Base-by-base conservation (phyloP, 1,140 invertebrate species). In the Heterodera schachtii region DNA sequence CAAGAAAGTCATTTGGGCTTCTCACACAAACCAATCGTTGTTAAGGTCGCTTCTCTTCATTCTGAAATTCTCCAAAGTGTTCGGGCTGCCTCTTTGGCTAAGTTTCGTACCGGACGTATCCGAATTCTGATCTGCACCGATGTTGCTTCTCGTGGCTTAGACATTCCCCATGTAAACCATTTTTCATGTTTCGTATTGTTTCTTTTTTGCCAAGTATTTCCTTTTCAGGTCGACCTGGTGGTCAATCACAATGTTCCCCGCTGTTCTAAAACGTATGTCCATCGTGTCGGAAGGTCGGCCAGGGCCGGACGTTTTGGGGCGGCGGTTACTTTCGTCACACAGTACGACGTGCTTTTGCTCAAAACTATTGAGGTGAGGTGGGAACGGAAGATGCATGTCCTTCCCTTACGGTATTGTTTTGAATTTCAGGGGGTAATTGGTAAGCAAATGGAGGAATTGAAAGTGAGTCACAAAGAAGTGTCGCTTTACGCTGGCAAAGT, bases 251-350 rank as follows among this genome's bases (percentile, higher is more conserved):
- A 88, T 66, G 81, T 89, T 44, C 87, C 87, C 9, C 80, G 83
- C 11, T 90, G 81, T 60, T 86, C 87, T 0, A 90, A 89, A 73
- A 85, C 85, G 3, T 89, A 89, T 66, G 79, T 89, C 16, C 87
- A 89, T 78, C 52, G 87, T 64, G 87, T 89, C 16, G 87, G 88
- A 9, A 79, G 87, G 69, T 88, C 88, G 11, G 87, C 88, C 11
- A 82, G 87, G 52, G 87, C 87, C 76, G 87, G 87, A 31, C 78
- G 87, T 31, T 89, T 88, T 81, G 92, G 91, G 21, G 89, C 84
- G 70, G 93, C 97, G 1, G 93, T 99, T 71, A 95, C 95, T 43
- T 92, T 99, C 66, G 93, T 98, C 75, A 95, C 95, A 1, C 96
- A 96, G 31, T 93, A 95, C 90, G 96, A 99, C 89, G 93, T 98